These are phyloP conservation scores for Flexamia atlantica DNA, from an alignment of 2,888 invertebrate genomes.

Conservation along the genomic window DNA sequence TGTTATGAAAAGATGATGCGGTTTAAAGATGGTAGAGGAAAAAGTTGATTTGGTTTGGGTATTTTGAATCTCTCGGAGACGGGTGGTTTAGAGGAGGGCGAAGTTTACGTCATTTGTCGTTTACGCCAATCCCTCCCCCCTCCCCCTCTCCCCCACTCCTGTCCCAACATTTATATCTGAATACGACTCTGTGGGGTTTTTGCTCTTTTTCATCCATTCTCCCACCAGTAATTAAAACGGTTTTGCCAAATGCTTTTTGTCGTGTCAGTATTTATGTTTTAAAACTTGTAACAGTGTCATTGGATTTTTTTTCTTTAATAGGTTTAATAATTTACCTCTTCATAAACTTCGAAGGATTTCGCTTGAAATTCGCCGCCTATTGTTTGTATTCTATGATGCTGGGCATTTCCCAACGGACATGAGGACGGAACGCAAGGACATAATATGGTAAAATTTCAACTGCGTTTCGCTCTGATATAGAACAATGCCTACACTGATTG, in stretches of 20 bases:
- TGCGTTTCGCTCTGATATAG: no score
- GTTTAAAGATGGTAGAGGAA: neutral
- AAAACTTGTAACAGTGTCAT: neutral
- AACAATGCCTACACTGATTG: no score
- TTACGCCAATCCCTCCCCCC: neutral
- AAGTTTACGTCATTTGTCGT: slow-evolving; percentile 22
- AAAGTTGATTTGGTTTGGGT: slow-evolving; percentile 5
- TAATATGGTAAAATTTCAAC: no score
- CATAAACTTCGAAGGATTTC: no score
- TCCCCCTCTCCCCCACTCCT: neutral
- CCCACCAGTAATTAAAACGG: neutral
- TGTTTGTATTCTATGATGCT: no score
- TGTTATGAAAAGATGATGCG: neutral
- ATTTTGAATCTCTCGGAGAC: slow-evolving; percentile 13
- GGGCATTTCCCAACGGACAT: no score
- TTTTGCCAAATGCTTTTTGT: neutral
- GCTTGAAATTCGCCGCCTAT: no score
- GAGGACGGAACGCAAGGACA: no score
- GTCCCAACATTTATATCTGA: neutral
- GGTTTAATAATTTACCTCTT: no score
- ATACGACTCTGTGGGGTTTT: neutral
- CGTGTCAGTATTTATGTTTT: no score
- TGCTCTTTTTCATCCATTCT: neutral
- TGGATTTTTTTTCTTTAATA: no score
- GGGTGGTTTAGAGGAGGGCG: slow-evolving; percentile 1